Evolutionary conservation across 2,888 invertebrate species (phyloP).

Genomic region (Epiblema foenella): DNA sequence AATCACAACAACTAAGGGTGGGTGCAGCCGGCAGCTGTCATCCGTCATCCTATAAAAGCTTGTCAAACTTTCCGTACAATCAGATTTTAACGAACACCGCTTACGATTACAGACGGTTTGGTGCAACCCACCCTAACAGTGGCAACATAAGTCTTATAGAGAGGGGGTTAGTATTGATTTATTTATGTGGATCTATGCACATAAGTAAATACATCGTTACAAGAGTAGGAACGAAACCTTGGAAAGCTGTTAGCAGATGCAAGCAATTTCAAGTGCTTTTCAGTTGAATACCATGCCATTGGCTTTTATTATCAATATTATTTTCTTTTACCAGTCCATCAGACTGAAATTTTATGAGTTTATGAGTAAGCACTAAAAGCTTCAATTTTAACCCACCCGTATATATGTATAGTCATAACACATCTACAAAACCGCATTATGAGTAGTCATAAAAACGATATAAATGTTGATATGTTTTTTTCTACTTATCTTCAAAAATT

Average conservation of each 20-base stretch:
- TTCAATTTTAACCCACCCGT: background rate
- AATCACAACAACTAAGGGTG: too few relatives aligned
- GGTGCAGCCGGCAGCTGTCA: too few relatives aligned
- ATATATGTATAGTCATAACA: slow-evolving; percentile 1
- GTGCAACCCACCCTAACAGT: too few relatives aligned
- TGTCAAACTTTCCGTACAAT: too few relatives aligned
- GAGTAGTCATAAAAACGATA: slow-evolving; percentile 5
- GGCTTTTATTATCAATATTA: background rate
- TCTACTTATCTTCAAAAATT: background rate
- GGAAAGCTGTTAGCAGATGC: background rate
- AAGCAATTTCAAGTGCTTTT: slow-evolving; percentile 7
- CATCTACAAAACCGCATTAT: background rate
- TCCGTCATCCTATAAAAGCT: too few relatives aligned
- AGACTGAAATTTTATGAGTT: slow-evolving; percentile 5
- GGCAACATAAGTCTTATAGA: too few relatives aligned
- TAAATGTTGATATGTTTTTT: background rate
- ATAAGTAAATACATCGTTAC: background rate
- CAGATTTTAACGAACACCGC: too few relatives aligned
- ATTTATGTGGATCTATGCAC: background rate
- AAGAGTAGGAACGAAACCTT: background rate
- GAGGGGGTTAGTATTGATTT: too few relatives aligned
- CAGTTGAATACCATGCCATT: background rate
- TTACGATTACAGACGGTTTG: too few relatives aligned
- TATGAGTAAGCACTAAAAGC: background rate
- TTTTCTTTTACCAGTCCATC: slow-evolving; percentile 1